These are phyloP conservation scores for Myanophis thanlyinensis DNA, from an alignment of 2,113 vertebrate species.

Conservation along the genomic window DNA sequence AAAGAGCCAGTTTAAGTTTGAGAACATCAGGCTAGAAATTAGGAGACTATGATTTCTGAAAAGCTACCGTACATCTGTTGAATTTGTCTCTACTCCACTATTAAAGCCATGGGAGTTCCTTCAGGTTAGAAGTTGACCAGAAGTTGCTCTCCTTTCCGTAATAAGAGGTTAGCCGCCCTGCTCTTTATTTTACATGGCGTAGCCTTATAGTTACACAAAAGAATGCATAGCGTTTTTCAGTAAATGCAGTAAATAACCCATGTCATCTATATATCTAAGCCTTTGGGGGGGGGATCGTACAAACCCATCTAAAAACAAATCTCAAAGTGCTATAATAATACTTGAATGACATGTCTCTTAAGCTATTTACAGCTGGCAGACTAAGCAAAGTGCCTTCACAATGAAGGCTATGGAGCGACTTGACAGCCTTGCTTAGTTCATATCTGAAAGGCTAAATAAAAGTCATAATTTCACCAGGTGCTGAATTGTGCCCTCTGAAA, in stretches of 20 bases:
- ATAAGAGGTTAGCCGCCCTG: slow-evolving; percentile 37
- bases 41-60: not conserved
- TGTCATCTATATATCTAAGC: slow-evolving; percentile 61
- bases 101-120: slow-evolving; percentile 24
- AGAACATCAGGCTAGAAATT: not conserved
- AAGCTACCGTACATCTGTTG: slow-evolving; percentile 5
- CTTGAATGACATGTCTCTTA: slow-evolving; percentile 66
- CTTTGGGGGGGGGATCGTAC: slow-evolving; percentile 41
- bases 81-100: not conserved
- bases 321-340: slow-evolving; percentile 66
- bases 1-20: not conserved
- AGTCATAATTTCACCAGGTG: slow-evolving; percentile 63
- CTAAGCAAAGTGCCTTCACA: slow-evolving; percentile 63
- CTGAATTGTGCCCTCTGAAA: slow-evolving; percentile 52
- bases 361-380: slow-evolving; percentile 70
- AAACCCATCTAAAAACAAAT: slow-evolving; percentile 66
- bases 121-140: slow-evolving; percentile 22
- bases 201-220: slow-evolving; percentile 50
- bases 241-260: slow-evolving; percentile 65
- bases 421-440: slow-evolving; percentile 61
- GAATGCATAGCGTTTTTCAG: slow-evolving; percentile 54
- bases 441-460: slow-evolving; percentile 71
- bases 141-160: slow-evolving; percentile 19
- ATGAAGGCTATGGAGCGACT: slow-evolving; percentile 53
- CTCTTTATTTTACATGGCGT: slow-evolving; percentile 53